phyloP scores from a whole-genome alignment of 2,797 vertebrate species.

The Onychomys arenicola region DNA sequence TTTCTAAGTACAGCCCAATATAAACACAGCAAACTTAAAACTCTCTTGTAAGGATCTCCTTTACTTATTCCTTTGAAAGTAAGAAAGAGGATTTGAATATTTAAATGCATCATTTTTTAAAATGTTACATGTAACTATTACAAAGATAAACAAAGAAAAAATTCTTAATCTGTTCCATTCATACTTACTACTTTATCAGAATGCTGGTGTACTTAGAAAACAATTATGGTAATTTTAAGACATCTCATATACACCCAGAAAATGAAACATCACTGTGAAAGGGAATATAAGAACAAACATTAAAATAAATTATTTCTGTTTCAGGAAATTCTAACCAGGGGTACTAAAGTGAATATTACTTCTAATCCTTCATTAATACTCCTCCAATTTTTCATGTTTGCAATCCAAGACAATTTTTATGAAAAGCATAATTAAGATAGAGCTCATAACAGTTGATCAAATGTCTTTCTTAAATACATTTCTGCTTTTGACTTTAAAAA shows the following conservation, averaged over 20 bases:
- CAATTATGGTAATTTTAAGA: constrained; percentile 39
- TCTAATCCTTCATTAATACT: background rate
- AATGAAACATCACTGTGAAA: background rate
- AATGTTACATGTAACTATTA: constrained; percentile 29
- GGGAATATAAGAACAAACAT: constrained; percentile 35
- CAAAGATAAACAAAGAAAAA: background rate
- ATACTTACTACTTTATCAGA: constrained; percentile 21
- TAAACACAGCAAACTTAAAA: constrained; percentile 28
- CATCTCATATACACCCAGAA: background rate
- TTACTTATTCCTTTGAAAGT: constrained; percentile 43
- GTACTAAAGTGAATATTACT: constrained; percentile 54
- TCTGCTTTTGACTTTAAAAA: constrained; percentile 39
- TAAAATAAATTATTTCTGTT: constrained; percentile 44
- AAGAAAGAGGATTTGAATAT: background rate
- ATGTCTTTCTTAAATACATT: background rate
- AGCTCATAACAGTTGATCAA: background rate
- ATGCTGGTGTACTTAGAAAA: constrained; percentile 16
- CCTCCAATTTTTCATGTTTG: constrained; percentile 23
- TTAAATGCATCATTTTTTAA: background rate
- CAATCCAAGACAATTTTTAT: constrained; percentile 17
- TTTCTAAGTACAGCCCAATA: background rate
- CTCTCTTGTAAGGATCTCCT: background rate
- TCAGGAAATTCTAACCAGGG: constrained; percentile 58
- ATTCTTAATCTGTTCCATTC: background rate
- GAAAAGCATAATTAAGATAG: constrained; percentile 47